Percentiles rank a stretch among this genome's conserved stretches.
Evolutionary conservation across 2,888 invertebrate species (phyloP).

Genomic region (Apamea epomidion): DNA sequence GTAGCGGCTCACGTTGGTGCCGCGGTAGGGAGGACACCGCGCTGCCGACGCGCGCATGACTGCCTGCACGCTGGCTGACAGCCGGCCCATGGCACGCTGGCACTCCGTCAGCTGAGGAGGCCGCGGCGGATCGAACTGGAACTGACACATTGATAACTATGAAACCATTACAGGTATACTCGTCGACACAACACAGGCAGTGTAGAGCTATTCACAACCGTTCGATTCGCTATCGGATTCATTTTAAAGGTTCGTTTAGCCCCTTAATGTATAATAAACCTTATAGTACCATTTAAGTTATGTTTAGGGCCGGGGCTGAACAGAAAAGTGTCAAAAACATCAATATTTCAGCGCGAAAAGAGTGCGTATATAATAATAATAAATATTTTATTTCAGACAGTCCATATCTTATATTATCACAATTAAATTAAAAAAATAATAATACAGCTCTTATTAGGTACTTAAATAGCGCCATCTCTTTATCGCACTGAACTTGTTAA

Average conservation of each 20-base stretch:
- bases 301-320: neutral
- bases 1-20: slow-evolving; percentile 85
- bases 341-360: neutral
- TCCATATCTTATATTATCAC: neutral
- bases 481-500: neutral
- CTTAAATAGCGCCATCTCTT: neutral
- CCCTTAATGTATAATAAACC: neutral
- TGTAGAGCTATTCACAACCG: neutral
- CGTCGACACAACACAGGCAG: neutral
- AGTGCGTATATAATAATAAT: neutral
- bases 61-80: slow-evolving; percentile 84
- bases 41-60: slow-evolving; percentile 82
- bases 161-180: neutral
- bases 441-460: neutral
- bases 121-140: slow-evolving; percentile 85
- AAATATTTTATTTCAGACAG: neutral
- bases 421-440: neutral
- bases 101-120: slow-evolving; percentile 80
- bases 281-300: neutral
- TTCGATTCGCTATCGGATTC: neutral
- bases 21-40: slow-evolving; percentile 84
- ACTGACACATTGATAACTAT: slow-evolving; percentile 68
- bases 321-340: neutral
- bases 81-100: slow-evolving; percentile 82
- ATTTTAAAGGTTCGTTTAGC: neutral